These are phyloP conservation scores for Helarctos malayanus DNA, from an alignment of 2,797 vertebrate species.

Conservation along the genomic window DNA sequence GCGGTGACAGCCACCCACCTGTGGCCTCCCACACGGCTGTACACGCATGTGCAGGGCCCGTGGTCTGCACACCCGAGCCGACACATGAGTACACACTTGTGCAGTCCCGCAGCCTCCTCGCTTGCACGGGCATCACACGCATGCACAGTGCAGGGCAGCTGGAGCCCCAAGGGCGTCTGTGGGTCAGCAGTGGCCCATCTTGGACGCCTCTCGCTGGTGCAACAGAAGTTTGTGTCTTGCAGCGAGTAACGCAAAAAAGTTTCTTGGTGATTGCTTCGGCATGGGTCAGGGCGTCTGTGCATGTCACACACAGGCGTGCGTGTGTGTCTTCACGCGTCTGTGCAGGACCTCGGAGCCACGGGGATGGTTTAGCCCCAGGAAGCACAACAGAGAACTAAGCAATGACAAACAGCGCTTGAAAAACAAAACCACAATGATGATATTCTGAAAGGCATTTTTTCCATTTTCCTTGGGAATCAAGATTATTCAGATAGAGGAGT, in stretches of 20 bases:
- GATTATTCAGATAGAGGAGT: not conserved
- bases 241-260: not conserved
- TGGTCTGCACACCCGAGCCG: not conserved
- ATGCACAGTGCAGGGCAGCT: not conserved
- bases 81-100: not conserved
- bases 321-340: fast-evolving
- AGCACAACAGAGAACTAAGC: not conserved
- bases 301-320: not conserved
- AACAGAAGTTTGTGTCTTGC: not conserved
- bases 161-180: not conserved
- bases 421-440: not conserved
- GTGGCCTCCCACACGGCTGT: not conserved
- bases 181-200: fast-evolving
- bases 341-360: fast-evolving
- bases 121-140: not conserved
- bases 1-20: not conserved
- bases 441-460: not conserved
- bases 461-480: not conserved
- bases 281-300: not conserved
- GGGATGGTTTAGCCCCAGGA: not conserved
- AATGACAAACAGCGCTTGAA: not conserved
- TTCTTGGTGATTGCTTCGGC: not conserved
- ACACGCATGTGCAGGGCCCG: fast-evolving
- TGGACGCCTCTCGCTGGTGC: not conserved
- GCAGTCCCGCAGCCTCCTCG: not conserved